A percentile compares a stretch with the other conserved stretches of the same genome.
These are phyloP conservation scores for Pterobdella sp. DNA, from an alignment of 2,888 invertebrate species.

Conservation along the genomic window DNA sequence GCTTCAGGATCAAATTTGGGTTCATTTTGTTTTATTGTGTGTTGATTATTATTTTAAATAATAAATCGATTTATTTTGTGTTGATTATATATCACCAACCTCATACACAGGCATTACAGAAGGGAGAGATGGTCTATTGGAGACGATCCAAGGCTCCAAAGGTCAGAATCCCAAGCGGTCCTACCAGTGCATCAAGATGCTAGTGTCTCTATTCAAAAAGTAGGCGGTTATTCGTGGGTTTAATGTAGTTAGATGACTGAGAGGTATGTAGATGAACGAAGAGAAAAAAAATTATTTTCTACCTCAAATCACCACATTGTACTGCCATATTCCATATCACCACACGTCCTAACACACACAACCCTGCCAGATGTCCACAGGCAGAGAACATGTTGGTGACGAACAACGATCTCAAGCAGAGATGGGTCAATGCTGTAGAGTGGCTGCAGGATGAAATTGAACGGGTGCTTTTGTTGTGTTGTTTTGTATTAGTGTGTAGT, in stretches of 20 bases:
- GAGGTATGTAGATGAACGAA: too few species aligned
- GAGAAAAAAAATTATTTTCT: conserved; percentile 3
- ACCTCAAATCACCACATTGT: background rate
- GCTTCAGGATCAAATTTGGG: too few species aligned
- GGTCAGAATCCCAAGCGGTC: conserved; percentile 91
- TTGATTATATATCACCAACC: background rate
- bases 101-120: conserved; percentile 60
- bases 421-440: conserved; percentile 79
- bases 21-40: too few species aligned
- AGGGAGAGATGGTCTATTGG: conserved; percentile 82
- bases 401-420: conserved; percentile 69
- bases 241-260: background rate
- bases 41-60: too few species aligned
- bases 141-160: conserved; percentile 82
- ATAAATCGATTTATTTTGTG: too few species aligned
- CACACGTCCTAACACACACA: background rate
- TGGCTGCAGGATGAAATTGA: conserved; percentile 94
- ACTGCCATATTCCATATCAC: background rate
- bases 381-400: conserved; percentile 72
- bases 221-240: conserved; percentile 38
- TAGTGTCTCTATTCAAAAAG: conserved; percentile 78
- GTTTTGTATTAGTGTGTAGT: background rate
- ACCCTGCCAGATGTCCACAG: conserved; percentile 56
- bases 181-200: conserved; percentile 90
- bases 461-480: conserved; percentile 41